Evolutionary conservation across 2,888 invertebrate genomes (phyloP), one percentile per base, ranked within the genome.

Genomic region (Tinea semifulvella): DNA sequence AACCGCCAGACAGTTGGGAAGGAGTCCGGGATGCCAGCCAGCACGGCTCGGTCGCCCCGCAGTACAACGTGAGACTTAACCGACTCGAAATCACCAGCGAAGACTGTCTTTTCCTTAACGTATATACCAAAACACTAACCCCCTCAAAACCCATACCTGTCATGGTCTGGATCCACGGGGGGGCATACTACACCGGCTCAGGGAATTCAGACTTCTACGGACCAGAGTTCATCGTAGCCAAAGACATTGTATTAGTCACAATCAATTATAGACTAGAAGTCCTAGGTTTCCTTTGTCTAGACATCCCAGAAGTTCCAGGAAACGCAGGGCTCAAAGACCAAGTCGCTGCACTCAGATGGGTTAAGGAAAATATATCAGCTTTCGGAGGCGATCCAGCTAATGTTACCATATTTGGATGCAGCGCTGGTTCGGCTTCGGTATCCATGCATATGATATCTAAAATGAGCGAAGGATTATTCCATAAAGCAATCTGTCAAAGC

Each of bases 51-150:
- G 60, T 77, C 4, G 80, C 80, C 48, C 80, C 80, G 2, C 80
- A 81, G 53, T 77, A 64, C 61, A 76, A 80, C 54, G 76, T 77
- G 52, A 67, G 77, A 2, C 53, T 74, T 51, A 79, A 83, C 47
- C 70, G 82, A 11, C 69, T 70, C 8, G 79, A 84, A 25, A 60
- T 69, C 28, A 86, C 86, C 45, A 81, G 75, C 52, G 86, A 86
- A 56, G 86, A 87, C 58, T 90, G 90, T 50, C 81, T 90, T 3
- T 88, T 85, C 56, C 67, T 90, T 13, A 91, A 90, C 59, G 85
- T 90, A 0, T 90, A 86, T 61, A 82, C 86, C 5, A 67, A 61
- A 50, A 55, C 52, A 16, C 47, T 68, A 4, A 50, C 50, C 1
- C 63, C 66, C 2, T 5, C 54, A 1, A 44, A 47, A 31, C 54